Percentiles rank a stretch among this genome's conserved stretches.
These are phyloP conservation scores for Mormoops blainvillei DNA, from an alignment of 2,113 vertebrate species.

Conservation along the genomic window DNA sequence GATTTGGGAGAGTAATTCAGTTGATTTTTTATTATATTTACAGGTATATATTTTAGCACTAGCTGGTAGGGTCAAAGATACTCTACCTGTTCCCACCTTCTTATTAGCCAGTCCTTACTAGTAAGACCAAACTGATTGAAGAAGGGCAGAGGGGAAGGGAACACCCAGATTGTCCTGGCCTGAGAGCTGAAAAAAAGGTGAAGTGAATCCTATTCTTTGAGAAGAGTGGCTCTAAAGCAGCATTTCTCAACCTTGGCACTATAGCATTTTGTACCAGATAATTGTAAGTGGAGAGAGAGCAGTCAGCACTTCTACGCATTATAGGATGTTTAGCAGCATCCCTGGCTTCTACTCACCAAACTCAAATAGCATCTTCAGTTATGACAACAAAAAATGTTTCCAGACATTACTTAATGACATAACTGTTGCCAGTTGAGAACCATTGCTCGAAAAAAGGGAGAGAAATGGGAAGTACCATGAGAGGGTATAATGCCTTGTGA, in stretches of 20 bases:
- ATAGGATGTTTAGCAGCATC: background rate
- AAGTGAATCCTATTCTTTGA: background rate
- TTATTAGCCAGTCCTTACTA: background rate
- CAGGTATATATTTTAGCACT: background rate
- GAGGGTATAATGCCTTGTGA: background rate
- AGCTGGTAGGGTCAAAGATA: background rate
- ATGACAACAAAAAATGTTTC: background rate
- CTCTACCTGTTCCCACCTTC: background rate
- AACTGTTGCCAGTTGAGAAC: background rate
- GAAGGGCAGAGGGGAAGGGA: background rate
- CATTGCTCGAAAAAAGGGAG: background rate
- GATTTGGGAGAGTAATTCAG: background rate
- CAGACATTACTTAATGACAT: background rate
- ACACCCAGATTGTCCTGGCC: background rate
- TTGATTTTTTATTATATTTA: background rate
- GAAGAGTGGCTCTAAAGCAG: background rate
- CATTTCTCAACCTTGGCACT: background rate
- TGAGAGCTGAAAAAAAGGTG: background rate
- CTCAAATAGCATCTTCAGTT: background rate
- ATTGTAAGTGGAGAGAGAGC: accelerated
- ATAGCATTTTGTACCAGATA: background rate
- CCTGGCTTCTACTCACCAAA: background rate
- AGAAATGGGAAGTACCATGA: background rate
- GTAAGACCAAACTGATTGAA: background rate
- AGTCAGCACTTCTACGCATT: accelerated